Evolutionary conservation across 1,140 invertebrate genomes (phyloP), one percentile per base, ranked within the genome.

Genomic region (Zaprionus taronus): DNA sequence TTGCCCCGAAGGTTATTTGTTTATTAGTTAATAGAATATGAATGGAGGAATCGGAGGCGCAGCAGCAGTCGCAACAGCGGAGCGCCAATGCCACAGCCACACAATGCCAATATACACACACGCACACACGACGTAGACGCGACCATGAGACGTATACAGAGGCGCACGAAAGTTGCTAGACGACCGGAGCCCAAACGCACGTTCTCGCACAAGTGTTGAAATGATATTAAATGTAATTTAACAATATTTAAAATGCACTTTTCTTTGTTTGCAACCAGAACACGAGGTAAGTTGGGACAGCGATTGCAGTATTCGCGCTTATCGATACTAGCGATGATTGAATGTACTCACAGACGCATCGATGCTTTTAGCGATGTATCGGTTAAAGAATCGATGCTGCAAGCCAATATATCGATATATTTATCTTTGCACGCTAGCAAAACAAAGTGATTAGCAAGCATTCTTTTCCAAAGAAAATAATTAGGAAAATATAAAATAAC

Each of bases 261-360:
- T 89, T 90, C 84, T 89, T 89, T 89, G 84, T 89, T 89, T 89
- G 84, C 84, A 77, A 84, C 47, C 64, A 80, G 84, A 89, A 89
- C 84, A 89, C 84, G 84, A 90, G 84, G 82, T 84, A 77, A 84
- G 77, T 73, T 76, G 44, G 66, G 68, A 76, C 73, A 71, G 72
- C 68, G 73, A 76, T 72, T 70, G 53, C 72, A 75, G 51, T 75
- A 65, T 71, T 64, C 53, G 53, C 61, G 34, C 34, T 71, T 60
- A 64, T 71, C 67, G 73, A 71, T 76, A 34, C 60, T 51, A 15
- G 24, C 26, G 5, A 31, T 51, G 20, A 62, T 70, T 55, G 41
- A 34, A 22, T 20, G 14, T 56, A n/a, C 47, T 15, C 15, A n/a
- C 22, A 26, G 1, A 56, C 14, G 22, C 60, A 76, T 76, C 68